A percentile compares a stretch with the other conserved stretches of the same genome.
phyloP scores from a whole-genome alignment of 2,888 invertebrate genomes.

The Macrosoma leucophasiata region DNA sequence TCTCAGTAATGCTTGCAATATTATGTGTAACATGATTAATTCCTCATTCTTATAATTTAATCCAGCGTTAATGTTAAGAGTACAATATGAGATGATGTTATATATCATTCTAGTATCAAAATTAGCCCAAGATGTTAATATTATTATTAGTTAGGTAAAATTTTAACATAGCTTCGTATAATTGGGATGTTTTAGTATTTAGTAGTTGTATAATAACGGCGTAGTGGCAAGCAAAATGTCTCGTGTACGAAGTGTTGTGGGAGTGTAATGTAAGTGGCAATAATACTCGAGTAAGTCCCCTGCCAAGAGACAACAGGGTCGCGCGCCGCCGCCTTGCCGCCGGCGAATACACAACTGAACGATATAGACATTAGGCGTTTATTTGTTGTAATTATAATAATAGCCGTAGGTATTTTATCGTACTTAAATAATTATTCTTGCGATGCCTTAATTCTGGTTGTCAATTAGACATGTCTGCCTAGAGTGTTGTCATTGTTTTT shows the following conservation, averaged over 20 bases:
- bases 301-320: slow-evolving; percentile 46
- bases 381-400: slow-evolving; percentile 76
- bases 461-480: slow-evolving; percentile 77
- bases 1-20: slow-evolving; percentile 76
- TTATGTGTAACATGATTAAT: slow-evolving; percentile 62
- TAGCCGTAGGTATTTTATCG: slow-evolving; percentile 75
- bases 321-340: slow-evolving; percentile 24
- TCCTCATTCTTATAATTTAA: slow-evolving; percentile 66
- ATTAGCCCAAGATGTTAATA: slow-evolving; percentile 77
- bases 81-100: slow-evolving; percentile 75
- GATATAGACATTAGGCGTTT: slow-evolving; percentile 64
- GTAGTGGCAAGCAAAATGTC: slow-evolving; percentile 65
- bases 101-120: slow-evolving; percentile 77
- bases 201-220: slow-evolving; percentile 62
- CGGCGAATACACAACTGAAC: slow-evolving; percentile 45
- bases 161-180: slow-evolving; percentile 76
- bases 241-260: slow-evolving; percentile 56
- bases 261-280: slow-evolving; percentile 67
- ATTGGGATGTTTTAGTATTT: slow-evolving; percentile 76
- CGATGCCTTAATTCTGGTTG: slow-evolving; percentile 78
- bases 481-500: slow-evolving; percentile 74
- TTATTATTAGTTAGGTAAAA: slow-evolving; percentile 74
- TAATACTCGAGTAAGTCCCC: slow-evolving; percentile 69
- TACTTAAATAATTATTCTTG: slow-evolving; percentile 77
- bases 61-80: slow-evolving; percentile 74